These are phyloP conservation scores for Harmothoe impar DNA, from an alignment of 2,888 invertebrate species.

Conservation along the genomic window DNA sequence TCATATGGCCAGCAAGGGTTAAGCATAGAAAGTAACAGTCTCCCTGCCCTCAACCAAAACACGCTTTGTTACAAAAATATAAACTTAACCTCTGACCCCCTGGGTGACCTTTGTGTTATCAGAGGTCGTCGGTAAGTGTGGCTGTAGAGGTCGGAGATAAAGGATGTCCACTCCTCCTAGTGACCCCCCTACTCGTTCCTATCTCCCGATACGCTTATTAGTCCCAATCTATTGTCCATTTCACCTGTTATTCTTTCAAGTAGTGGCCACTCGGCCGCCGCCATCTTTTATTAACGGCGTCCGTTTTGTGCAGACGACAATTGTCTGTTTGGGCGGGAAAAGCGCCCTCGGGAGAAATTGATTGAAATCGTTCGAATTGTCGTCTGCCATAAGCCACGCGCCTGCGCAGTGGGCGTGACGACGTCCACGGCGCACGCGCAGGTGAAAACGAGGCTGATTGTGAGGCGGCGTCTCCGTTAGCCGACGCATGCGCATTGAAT, in stretches of 20 bases:
- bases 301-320: conserved; percentile 46
- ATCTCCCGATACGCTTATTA: conserved; percentile 38
- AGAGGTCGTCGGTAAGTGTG: conserved; percentile 3
- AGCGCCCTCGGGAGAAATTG: conserved; percentile 24
- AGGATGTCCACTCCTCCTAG: background rate
- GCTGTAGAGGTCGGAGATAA: conserved; percentile 2
- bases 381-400: conserved; percentile 62
- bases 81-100: conserved; percentile 48
- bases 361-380: conserved; percentile 52
- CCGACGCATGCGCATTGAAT: background rate
- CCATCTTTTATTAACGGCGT: conserved; percentile 49
- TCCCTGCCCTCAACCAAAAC: background rate
- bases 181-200: background rate
- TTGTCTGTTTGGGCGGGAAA: conserved; percentile 43
- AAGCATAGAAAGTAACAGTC: too few species aligned
- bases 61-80: conserved; percentile 43
- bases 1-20: too few species aligned
- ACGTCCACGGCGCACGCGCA: conserved; percentile 15
- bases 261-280: background rate
- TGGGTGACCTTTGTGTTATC: background rate
- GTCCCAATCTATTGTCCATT: background rate
- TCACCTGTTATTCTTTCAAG: conserved; percentile 55
- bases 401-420: conserved; percentile 43
- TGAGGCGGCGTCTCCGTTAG: conserved; percentile 23
- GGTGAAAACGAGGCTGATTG: conserved; percentile 54